These are phyloP conservation scores for Syngnathoides biaculeatus DNA, from an alignment of 2,113 vertebrate genomes.

Conservation along the genomic window DNA sequence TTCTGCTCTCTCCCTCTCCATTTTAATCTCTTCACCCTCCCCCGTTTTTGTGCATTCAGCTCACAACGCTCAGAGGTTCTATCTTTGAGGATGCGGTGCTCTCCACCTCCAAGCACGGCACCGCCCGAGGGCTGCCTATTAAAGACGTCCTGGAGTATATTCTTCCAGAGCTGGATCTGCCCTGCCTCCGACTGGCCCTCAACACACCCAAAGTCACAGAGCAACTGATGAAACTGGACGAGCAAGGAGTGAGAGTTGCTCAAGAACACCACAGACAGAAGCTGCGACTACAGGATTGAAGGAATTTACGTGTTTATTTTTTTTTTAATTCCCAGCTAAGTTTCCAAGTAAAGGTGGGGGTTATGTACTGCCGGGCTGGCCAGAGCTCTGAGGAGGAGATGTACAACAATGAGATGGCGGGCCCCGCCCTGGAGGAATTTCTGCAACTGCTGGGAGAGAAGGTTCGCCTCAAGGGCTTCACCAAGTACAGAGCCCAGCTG, in stretches of 20 bases:
- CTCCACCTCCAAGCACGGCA: slow-evolving; percentile 90
- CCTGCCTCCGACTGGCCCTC: slow-evolving; percentile 88
- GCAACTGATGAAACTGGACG: slow-evolving; percentile 94
- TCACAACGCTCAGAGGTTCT: slow-evolving; percentile 87
- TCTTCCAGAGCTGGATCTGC: slow-evolving; percentile 87
- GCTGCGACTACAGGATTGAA: background rate
- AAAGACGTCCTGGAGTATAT: slow-evolving; percentile 92
- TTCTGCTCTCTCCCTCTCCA: slow-evolving; percentile 16
- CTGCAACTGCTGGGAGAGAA: slow-evolving; percentile 90
- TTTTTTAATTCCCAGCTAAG: slow-evolving; percentile 79
- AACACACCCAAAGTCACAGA: slow-evolving; percentile 95
- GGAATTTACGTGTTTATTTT: background rate
- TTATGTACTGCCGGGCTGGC: slow-evolving; percentile 92
- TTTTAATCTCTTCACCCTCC: slow-evolving; percentile 14
- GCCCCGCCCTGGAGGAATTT: slow-evolving; percentile 90
- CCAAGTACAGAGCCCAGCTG: slow-evolving; percentile 92
- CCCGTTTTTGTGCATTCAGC: slow-evolving; percentile 60
- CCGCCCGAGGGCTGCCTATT: slow-evolving; percentile 83
- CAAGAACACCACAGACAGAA: background rate
- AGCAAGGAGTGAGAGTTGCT: slow-evolving; percentile 84
- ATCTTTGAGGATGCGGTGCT: slow-evolving; percentile 89
- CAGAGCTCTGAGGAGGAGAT: slow-evolving; percentile 95
- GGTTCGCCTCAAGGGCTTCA: slow-evolving; percentile 91
- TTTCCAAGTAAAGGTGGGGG: slow-evolving; percentile 93
- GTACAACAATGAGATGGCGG: slow-evolving; percentile 93